phyloP scores from a whole-genome alignment of 2,888 invertebrate species.

The Parapristionchus giblindavisi region DNA sequence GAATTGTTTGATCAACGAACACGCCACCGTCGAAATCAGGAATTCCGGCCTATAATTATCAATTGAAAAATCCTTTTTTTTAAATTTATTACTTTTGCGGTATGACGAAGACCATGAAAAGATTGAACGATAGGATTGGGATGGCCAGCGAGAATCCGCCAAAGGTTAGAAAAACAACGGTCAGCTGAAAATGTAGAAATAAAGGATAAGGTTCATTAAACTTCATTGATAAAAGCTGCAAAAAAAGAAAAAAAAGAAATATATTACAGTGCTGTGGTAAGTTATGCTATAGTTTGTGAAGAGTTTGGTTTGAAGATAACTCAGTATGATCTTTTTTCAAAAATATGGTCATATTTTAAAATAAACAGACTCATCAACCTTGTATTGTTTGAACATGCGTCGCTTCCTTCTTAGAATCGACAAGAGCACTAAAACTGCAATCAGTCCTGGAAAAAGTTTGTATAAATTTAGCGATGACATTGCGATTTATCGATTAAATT shows the following conservation, averaged over 20 bases:
- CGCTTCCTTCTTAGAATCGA: conserved; percentile 8
- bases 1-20: conserved; percentile 34
- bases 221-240: no score
- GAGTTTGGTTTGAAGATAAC: no score
- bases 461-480: neutral
- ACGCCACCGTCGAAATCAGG: conserved; percentile 26
- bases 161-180: conserved; percentile 32
- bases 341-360: neutral
- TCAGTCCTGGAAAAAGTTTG: neutral
- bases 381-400: conserved; percentile 24
- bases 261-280: no score
- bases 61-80: no score
- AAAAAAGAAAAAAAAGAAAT: no score
- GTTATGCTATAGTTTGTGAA: no score
- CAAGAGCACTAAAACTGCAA: conserved; percentile 4
- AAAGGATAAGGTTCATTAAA: neutral
- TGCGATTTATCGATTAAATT: no score
- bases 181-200: neutral
- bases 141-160: conserved; percentile 29
- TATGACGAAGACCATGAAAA: conserved; percentile 36
- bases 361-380: neutral
- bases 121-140: conserved; percentile 32
- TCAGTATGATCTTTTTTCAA: no score
- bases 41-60: conserved; percentile 14
- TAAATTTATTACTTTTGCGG: conserved; percentile 17